Evolutionary conservation across 2,113 vertebrate genomes (phyloP), one percentile per base, ranked within the genome.

Genomic region (Neoarius graeffei): DNA sequence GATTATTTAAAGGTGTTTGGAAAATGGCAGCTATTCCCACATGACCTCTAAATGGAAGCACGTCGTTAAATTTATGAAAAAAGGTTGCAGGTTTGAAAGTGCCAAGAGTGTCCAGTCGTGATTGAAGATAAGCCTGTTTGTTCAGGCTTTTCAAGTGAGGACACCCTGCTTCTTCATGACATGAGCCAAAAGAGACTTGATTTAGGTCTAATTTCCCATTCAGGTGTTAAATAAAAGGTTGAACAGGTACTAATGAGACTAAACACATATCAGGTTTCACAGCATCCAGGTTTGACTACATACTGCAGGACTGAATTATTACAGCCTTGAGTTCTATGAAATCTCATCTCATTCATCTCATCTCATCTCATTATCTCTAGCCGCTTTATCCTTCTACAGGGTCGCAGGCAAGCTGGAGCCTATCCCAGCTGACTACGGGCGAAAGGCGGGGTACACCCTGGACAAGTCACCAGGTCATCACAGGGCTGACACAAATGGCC

Each of bases 1-100:
- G 77, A 57, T 81, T 81, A 81, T 60, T 81, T 59, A 59, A 81
- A 60, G 79, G 27, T 56, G 56, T 81, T 81, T 23, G 79, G 79
- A 19, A 35, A 81, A 81, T 81, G 27, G 27, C 20, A 81, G 79
- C 79, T 35, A 14, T 81, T 81, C 27, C 42, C 79, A 81, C 79
- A 54, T 25, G 79, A 60, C 79, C 79, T 81, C 56, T 19, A 81
- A 81, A 81, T 60, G n/a, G 27, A 60, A 20, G 19, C 19, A 0
- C 27, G 1, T 59, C 5, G 79, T 35, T 30, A 60, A 59, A 81
- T 35, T 35, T 35, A 81, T 81, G 56, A 4, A 59, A 81, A 59
- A 81, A 80, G 50, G 76, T 81, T 81, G 15, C 54, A 30, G 79
- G n/a, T 35, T 6, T 81, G 27, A 81, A 81, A 27, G 13, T 0